Evolutionary conservation across 2,888 invertebrate genomes (phyloP).

Genomic region (Elgonia sp.): DNA sequence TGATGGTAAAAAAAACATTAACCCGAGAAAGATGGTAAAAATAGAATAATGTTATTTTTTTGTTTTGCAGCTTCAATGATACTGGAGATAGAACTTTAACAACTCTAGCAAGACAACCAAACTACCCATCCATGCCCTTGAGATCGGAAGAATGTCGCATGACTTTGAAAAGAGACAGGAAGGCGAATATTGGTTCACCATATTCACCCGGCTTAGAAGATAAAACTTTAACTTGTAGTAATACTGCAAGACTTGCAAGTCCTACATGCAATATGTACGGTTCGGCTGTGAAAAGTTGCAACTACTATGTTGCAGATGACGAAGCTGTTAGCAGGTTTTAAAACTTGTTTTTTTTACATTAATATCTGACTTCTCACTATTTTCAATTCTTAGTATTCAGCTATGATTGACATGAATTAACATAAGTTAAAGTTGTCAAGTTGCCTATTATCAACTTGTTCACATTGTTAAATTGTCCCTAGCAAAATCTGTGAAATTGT

Average conservation of each 20-base stretch:
- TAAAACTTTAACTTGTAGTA: conserved; percentile 81
- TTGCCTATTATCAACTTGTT: no score
- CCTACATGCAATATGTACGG: conserved; percentile 86
- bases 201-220: conserved; percentile 85
- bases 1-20: no score
- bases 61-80: conserved; percentile 84
- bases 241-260: conserved; percentile 81
- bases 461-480: no score
- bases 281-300: conserved; percentile 83
- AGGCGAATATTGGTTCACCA: conserved; percentile 81
- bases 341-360: conserved; percentile 29
- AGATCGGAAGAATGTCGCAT: conserved; percentile 85
- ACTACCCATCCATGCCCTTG: conserved; percentile 86
- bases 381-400: no score
- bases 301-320: conserved; percentile 85
- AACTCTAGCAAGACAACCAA: conserved; percentile 85
- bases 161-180: conserved; percentile 83
- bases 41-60: not conserved
- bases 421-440: no score
- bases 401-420: no score
- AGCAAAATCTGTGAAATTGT: no score
- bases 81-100: conserved; percentile 86
- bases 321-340: conserved; percentile 86
- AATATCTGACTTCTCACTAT: no score
- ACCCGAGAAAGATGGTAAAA: no score